These are phyloP conservation scores for Aphelenchoides bicaudatus DNA, from an alignment of 2,888 invertebrate genomes.

Conservation along the genomic window DNA sequence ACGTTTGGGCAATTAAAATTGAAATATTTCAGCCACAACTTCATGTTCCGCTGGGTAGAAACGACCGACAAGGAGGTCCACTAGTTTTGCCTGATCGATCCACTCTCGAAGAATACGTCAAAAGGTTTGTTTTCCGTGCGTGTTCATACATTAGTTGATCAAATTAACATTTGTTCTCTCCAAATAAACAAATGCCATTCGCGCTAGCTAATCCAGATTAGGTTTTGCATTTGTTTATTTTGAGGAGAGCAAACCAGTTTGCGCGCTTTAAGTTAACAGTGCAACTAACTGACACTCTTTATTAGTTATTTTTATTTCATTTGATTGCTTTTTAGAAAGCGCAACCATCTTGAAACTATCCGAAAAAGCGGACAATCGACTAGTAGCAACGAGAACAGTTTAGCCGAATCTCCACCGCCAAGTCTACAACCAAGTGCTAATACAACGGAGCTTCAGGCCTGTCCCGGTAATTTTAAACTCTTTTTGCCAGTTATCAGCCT, in stretches of 20 bases:
- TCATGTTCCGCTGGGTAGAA: constrained; percentile 10
- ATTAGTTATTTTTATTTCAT: too few species aligned
- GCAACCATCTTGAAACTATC: constrained; percentile 29
- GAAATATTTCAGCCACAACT: constrained; percentile 19
- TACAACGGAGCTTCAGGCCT: constrained; percentile 44
- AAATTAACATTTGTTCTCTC: too few species aligned
- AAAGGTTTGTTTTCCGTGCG: constrained; percentile 30
- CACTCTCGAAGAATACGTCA: constrained; percentile 55
- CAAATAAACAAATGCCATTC: too few species aligned
- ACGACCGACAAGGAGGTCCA: constrained; percentile 34
- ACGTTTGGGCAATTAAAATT: too few species aligned
- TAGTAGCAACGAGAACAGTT: too few species aligned
- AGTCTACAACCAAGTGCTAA: constrained; percentile 24
- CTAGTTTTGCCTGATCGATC: constrained; percentile 55
- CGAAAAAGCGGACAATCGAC: too few species aligned
- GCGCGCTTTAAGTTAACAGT: constrained; percentile 31
- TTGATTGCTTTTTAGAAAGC: constrained; percentile 26
- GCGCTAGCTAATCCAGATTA: too few species aligned
- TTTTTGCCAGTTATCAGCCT: too few species aligned
- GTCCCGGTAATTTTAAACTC: constrained; percentile 30
- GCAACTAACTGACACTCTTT: too few species aligned
- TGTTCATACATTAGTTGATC: constrained; percentile 31
- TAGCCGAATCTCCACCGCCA: constrained; percentile 5
- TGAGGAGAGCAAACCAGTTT: too few species aligned
- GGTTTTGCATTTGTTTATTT: too few species aligned